These are phyloP conservation scores for Drosophila stalkeri DNA, from an alignment of 2,888 invertebrate species.

Conservation along the genomic window DNA sequence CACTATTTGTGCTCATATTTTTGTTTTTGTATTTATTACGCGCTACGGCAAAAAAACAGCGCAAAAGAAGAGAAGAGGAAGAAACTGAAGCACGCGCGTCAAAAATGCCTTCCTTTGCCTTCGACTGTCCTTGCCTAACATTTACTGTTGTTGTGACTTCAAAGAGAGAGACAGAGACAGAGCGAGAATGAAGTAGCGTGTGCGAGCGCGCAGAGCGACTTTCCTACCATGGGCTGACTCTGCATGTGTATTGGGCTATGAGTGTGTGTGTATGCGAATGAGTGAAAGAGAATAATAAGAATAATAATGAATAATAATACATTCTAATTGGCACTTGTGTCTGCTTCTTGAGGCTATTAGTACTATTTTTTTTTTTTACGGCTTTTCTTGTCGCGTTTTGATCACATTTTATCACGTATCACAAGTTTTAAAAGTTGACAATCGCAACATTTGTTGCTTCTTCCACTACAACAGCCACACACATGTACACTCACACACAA, in stretches of 20 bases:
- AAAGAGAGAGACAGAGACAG: conserved; percentile 21
- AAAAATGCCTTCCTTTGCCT: conserved; percentile 32
- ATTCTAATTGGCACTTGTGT: conserved; percentile 71
- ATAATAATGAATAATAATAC: conserved; percentile 79
- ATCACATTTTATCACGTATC: conserved; percentile 74
- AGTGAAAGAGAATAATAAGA: conserved; percentile 46
- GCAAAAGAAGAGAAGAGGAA: conserved; percentile 3
- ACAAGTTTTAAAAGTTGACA: conserved; percentile 45
- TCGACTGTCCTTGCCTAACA: conserved; percentile 31
- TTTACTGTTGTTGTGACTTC: conserved; percentile 41
- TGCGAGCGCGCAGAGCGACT: conserved; percentile 32
- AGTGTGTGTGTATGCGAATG: conserved; percentile 19
- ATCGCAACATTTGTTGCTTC: conserved; percentile 74
- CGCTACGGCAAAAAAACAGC: conserved; percentile 19
- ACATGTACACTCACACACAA: background rate
- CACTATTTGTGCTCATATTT: conserved; percentile 4
- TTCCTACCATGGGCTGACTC: conserved; percentile 16
- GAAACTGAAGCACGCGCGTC: conserved; percentile 28
- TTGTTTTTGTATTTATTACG: conserved; percentile 23
- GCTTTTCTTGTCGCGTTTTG: conserved; percentile 23
- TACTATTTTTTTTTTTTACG: conserved; percentile 9
- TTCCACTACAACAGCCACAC: conserved; percentile 14
- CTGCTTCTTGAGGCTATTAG: conserved; percentile 11
- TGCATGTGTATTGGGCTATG: background rate
- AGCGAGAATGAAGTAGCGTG: conserved; percentile 27